A percentile compares a stretch with the other conserved stretches of the same genome.
Conservation (phyloP, 2,888 invertebrate genomes). For the Chouioia cunea region DNA sequence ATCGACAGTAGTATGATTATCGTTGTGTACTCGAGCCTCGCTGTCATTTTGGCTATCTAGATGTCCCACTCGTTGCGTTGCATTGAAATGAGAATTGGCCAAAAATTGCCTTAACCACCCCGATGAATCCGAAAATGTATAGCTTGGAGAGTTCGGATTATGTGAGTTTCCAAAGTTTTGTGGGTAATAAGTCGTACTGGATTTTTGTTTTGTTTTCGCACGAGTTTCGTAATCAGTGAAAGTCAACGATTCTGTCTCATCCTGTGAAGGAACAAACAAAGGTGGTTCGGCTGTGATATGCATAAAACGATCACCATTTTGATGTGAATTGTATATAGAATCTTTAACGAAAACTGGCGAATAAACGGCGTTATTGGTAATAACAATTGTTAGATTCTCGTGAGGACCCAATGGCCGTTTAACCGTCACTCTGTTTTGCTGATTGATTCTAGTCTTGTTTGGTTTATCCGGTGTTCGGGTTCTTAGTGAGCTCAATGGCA, state of each 20-base stretch:
- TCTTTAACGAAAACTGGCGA: slow-evolving; percentile 61
- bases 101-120: too few species aligned
- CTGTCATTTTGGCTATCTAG: too few species aligned
- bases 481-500: too few species aligned
- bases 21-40: too few species aligned
- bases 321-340: slow-evolving; percentile 55
- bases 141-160: slow-evolving; percentile 61
- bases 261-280: background rate
- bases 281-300: background rate
- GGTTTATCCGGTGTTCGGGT: slow-evolving; percentile 54
- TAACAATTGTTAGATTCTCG: slow-evolving; percentile 61
- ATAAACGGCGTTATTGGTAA: slow-evolving; percentile 62
- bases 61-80: too few species aligned
- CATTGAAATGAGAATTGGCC: too few species aligned
- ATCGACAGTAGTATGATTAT: too few species aligned
- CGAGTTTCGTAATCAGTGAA: background rate
- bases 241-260: background rate
- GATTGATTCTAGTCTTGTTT: slow-evolving; percentile 56
- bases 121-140: background rate
- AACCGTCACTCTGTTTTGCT: slow-evolving; percentile 58
- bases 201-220: too few species aligned
- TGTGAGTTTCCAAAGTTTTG: slow-evolving; percentile 56
- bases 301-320: slow-evolving; percentile 1
- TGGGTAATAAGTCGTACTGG: slow-evolving; percentile 48
- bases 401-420: slow-evolving; percentile 57